Conservation (phyloP, 2,113 vertebrate species). For the Pluvialis apricaria region DNA sequence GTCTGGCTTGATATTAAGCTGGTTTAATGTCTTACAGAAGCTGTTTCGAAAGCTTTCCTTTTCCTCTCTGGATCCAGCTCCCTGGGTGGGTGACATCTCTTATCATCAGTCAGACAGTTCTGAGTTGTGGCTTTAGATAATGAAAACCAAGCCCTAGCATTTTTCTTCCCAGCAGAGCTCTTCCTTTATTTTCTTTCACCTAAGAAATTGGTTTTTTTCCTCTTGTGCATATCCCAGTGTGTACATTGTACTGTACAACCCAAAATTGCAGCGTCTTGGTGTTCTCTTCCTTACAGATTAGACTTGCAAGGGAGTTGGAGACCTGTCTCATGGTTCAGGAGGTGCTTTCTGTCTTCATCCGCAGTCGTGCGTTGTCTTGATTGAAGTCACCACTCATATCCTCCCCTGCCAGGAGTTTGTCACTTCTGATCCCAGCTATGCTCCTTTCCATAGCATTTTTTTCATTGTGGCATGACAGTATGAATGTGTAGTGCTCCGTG, state of each 20-base stretch:
- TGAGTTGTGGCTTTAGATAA: neutral
- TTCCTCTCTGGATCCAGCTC: neutral
- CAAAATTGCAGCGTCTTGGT: neutral
- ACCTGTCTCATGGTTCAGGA: neutral
- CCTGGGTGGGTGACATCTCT: neutral
- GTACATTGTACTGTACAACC: neutral
- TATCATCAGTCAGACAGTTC: neutral
- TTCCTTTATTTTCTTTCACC: constrained; percentile 15
- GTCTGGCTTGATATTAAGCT: constrained; percentile 20
- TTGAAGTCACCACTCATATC: neutral
- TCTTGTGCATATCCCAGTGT: neutral
- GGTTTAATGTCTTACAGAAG: neutral
- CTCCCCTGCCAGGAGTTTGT: neutral
- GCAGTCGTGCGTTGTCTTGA: neutral
- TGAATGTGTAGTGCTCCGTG: fast-evolving
- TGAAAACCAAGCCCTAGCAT: neutral
- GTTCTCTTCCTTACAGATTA: neutral
- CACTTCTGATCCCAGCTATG: neutral
- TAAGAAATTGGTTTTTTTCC: neutral
- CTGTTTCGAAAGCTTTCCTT: neutral
- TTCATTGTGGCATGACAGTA: neutral
- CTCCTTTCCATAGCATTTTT: neutral
- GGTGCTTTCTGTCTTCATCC: neutral
- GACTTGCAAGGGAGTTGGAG: neutral
- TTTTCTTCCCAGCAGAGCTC: neutral